phyloP scores from a whole-genome alignment of 2,113 vertebrate species.

The Corythornis cristatus region DNA sequence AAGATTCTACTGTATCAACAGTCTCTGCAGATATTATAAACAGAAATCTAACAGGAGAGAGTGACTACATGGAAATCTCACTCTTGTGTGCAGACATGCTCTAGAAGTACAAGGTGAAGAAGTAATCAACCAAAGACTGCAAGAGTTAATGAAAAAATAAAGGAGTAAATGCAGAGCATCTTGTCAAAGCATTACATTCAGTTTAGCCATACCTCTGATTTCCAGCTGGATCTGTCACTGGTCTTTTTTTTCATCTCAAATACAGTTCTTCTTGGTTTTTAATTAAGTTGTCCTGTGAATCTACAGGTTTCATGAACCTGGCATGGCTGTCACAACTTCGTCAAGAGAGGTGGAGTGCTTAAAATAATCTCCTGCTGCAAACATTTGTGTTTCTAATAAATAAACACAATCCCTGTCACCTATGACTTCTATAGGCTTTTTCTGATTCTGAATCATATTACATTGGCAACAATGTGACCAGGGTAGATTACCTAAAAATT shows the following conservation, averaged over 20 bases:
- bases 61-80: neutral
- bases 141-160: neutral
- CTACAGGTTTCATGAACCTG: slow-evolving; percentile 26
- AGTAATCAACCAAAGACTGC: neutral
- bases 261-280: slow-evolving; percentile 6
- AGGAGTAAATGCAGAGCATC: neutral
- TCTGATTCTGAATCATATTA: neutral
- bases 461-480: neutral
- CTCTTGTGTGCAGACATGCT: neutral
- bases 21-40: neutral
- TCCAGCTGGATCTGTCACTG: neutral
- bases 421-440: neutral
- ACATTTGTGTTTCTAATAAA: slow-evolving; percentile 42
- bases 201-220: neutral
- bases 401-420: slow-evolving; percentile 26
- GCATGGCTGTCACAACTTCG: slow-evolving; percentile 6
- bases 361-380: slow-evolving; percentile 16
- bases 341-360: neutral
- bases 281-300: slow-evolving; percentile 49
- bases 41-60: neutral
- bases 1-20: neutral
- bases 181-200: neutral
- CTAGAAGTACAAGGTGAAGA: neutral
- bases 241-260: neutral
- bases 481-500: neutral